Percentiles rank a stretch among this genome's conserved stretches.
These are phyloP conservation scores for Mycalesis mineus DNA, from an alignment of 2,888 invertebrate species.

Conservation along the genomic window DNA sequence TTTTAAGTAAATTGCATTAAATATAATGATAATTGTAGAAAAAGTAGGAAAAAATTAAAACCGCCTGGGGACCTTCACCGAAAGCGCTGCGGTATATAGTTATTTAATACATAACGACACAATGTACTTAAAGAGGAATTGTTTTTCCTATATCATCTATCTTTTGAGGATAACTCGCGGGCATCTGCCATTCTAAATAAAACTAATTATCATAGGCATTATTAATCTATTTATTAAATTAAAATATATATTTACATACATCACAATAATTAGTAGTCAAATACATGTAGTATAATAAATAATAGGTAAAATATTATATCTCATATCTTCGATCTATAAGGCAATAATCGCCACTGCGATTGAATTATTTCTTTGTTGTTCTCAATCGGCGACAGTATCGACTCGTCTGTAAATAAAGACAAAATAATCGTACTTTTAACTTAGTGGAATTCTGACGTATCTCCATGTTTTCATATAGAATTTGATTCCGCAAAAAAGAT, in stretches of 20 bases:
- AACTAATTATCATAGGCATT: not conserved
- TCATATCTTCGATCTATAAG: slow-evolving; percentile 67
- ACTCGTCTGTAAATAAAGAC: slow-evolving; percentile 60
- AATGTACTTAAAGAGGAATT: no score
- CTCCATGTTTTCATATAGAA: no score
- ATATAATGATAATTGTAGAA: no score
- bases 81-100: no score
- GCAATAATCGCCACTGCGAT: slow-evolving; percentile 74
- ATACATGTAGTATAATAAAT: not conserved
- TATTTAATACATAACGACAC: no score
- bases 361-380: slow-evolving; percentile 65
- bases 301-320: slow-evolving; percentile 1
- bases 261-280: slow-evolving; percentile 1
- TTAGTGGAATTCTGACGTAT: no score
- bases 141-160: no score
- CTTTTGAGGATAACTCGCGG: no score
- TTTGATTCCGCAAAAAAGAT: no score
- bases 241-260: slow-evolving; percentile 1
- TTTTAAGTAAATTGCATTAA: no score
- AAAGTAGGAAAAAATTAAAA: no score
- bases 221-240: not conserved
- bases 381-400: slow-evolving; percentile 59
- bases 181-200: not conserved
- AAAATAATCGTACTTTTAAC: not conserved
- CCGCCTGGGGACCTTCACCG: no score